Base-by-base conservation (phyloP, 2,113 vertebrate genomes). In the Caranx ignobilis region DNA sequence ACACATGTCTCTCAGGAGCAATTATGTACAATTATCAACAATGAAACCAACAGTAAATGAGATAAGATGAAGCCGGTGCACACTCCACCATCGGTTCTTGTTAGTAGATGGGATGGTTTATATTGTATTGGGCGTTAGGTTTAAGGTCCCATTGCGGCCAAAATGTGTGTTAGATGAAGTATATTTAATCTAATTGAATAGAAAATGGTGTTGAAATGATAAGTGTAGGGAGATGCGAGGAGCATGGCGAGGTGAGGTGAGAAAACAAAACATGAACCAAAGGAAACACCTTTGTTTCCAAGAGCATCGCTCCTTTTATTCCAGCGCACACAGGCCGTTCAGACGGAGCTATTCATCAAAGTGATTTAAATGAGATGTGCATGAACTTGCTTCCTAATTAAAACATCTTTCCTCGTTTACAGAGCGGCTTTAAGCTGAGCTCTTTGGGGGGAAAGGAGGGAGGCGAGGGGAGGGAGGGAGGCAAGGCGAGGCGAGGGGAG, bases 311-410 rank as follows among this genome's bases (percentile, higher is more conserved):
- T 50, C 54, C 70, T 66, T 80, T 75, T 10, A 43, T 73, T 59
- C 71, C 70, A 56, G 68, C 0, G 16, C 39, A 13, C 75, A 39
- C 5, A 26, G 59, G 68, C 78, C 70, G 21, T 72, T 85, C 61
- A 47, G 74, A 69, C 73, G 26, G 12, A 79, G 70, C 66, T 62
- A 52, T 82, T 88, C 96, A 96, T 96, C 94, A 96, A 95, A 97
- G 96, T 95, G 96, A 96, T 97, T 98, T 96, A 96, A 98, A 97
- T 97, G 96, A 96, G 96, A 96, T 95, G 95, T 95, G 95, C 96
- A 95, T 96, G 97, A 97, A 97, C 97, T 95, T 96, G 95, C 95
- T 96, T 96, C 95, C 96, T 99, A 99, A 99, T 99, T 98, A 98
- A 99, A 98, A 97, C 97, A 98, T 98, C 96, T 97, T 97, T 96